Percentiles rank a stretch among this genome's conserved stretches.
These are phyloP conservation scores for Arge pagana DNA, from an alignment of 2,888 invertebrate species.

Conservation along the genomic window DNA sequence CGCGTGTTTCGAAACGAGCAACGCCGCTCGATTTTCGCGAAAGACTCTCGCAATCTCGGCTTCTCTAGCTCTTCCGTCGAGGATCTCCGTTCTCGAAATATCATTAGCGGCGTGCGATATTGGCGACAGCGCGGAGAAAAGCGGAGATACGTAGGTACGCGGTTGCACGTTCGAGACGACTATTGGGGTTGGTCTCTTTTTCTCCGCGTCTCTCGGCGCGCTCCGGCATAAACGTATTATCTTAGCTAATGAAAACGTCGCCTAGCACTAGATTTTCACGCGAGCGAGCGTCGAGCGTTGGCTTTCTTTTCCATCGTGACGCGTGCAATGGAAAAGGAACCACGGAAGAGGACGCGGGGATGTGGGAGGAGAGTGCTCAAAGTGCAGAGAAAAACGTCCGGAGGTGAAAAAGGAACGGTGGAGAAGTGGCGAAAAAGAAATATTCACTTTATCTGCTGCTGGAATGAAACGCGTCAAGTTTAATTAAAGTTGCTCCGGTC, in stretches of 20 bases:
- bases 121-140: too few relatives aligned
- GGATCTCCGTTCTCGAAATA: too few relatives aligned
- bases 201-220: slow-evolving; percentile 30
- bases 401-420: not conserved
- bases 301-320: slow-evolving; percentile 5
- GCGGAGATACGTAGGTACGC: too few relatives aligned
- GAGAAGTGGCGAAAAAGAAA: not conserved
- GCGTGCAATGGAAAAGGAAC: not conserved
- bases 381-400: not conserved
- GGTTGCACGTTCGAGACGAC: too few relatives aligned
- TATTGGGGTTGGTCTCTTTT: too few relatives aligned
- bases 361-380: too few relatives aligned
- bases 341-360: not conserved
- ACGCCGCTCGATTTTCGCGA: too few relatives aligned
- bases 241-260: slow-evolving; percentile 46
- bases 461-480: slow-evolving; percentile 14
- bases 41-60: too few relatives aligned
- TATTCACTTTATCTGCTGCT: slow-evolving; percentile 9
- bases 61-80: too few relatives aligned
- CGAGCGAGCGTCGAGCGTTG: too few relatives aligned
- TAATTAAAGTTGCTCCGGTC: slow-evolving; percentile 12
- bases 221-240: slow-evolving; percentile 44
- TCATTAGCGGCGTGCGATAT: too few relatives aligned
- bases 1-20: too few relatives aligned
- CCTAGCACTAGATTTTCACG: not conserved